These are phyloP conservation scores for Phyllostomus hastatus DNA, from an alignment of 2,113 vertebrate species.

Conservation along the genomic window DNA sequence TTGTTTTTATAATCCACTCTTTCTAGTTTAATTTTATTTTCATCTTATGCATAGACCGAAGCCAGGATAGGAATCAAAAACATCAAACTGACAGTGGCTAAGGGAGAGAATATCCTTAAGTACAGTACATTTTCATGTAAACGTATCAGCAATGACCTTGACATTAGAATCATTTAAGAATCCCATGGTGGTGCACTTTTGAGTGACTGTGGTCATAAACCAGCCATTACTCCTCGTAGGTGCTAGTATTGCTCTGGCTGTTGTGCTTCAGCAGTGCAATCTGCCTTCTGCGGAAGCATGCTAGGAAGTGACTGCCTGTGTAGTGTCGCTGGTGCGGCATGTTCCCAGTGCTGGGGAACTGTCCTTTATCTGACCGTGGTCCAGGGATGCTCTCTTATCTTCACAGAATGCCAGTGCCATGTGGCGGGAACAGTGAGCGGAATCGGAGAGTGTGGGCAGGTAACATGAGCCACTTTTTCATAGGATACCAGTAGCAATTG, in stretches of 20 bases:
- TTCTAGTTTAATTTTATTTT: neutral
- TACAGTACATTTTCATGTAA: neutral
- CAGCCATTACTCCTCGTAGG: neutral
- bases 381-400: conserved; percentile 1
- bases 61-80: neutral
- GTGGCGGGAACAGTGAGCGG: conserved; percentile 90
- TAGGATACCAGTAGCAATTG: fast-evolving
- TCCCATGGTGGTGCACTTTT: neutral
- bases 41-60: neutral
- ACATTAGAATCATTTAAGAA: neutral
- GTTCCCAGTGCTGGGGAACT: neutral
- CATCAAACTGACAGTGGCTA: neutral
- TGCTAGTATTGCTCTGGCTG: neutral
- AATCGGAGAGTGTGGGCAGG: conserved; percentile 91
- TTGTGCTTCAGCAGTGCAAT: neutral
- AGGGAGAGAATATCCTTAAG: neutral
- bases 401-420: conserved; percentile 90
- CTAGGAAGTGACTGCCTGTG: neutral
- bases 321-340: neutral
- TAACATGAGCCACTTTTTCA: conserved; percentile 65
- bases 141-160: neutral
- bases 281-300: neutral
- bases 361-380: neutral
- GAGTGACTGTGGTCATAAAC: neutral
- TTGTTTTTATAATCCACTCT: neutral